These are phyloP conservation scores for Brachionus sp. DNA, from an alignment of 1,140 invertebrate genomes.

Conservation along the genomic window DNA sequence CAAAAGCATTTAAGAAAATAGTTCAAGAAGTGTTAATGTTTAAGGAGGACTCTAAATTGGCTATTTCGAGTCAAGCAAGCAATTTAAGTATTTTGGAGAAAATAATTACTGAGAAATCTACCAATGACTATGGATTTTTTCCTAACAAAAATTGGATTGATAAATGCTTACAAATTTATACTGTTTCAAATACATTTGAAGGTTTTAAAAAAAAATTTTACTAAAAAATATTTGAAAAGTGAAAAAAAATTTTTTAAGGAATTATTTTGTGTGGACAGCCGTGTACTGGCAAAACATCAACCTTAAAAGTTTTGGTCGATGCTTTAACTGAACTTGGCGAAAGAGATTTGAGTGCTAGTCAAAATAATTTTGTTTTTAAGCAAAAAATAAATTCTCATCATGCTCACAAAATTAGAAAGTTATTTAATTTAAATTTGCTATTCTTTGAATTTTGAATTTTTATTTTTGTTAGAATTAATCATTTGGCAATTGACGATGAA, in stretches of 20 bases:
- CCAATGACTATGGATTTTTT: slow-evolving; percentile 52
- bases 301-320: slow-evolving; percentile 55
- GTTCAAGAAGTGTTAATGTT: slow-evolving; percentile 30
- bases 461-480: slow-evolving; percentile 46
- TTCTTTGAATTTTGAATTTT: not conserved
- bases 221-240: not conserved
- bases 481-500: slow-evolving; percentile 56
- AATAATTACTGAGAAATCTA: slow-evolving; percentile 51
- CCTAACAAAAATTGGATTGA: slow-evolving; percentile 56
- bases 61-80: not conserved
- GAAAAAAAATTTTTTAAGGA: slow-evolving; percentile 48
- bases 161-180: slow-evolving; percentile 56
- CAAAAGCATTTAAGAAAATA: slow-evolving; percentile 34
- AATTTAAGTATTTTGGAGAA: slow-evolving; percentile 31
- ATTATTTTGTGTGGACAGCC: slow-evolving; percentile 58
- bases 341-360: slow-evolving; percentile 50
- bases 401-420: slow-evolving; percentile 41
- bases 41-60: slow-evolving; percentile 30
- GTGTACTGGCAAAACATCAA: slow-evolving; percentile 57
- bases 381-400: slow-evolving; percentile 47
- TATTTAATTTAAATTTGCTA: slow-evolving; percentile 49
- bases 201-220: slow-evolving; percentile 47
- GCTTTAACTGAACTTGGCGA: slow-evolving; percentile 51
- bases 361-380: slow-evolving; percentile 47
- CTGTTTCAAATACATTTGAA: slow-evolving; percentile 53